phyloP scores from a whole-genome alignment of 1,140 invertebrate genomes.

The Artemia franciscana region DNA sequence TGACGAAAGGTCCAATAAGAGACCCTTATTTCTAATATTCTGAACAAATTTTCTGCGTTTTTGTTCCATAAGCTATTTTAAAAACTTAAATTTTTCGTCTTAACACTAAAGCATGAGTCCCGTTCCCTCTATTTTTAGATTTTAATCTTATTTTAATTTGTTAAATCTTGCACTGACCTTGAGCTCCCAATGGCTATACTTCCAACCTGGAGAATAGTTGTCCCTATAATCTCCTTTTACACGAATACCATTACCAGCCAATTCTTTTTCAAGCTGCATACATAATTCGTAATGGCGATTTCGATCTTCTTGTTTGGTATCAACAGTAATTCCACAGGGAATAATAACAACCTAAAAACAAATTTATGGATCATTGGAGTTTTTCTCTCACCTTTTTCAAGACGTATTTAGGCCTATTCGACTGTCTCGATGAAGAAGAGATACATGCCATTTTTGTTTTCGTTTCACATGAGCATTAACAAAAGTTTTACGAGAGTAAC shows the following conservation, averaged over 20 bases:
- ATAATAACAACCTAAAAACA: slow-evolving; percentile 51
- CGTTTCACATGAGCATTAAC: too few relatives aligned
- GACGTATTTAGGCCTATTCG: too few relatives aligned
- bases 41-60: too few relatives aligned
- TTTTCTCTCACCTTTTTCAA: too few relatives aligned
- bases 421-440: too few relatives aligned
- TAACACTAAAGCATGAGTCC: not conserved
- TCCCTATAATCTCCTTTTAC: slow-evolving; percentile 56
- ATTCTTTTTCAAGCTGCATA: slow-evolving; percentile 32
- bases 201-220: slow-evolving; percentile 98
- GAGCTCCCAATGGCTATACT: slow-evolving; percentile 99
- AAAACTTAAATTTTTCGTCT: not conserved
- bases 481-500: too few relatives aligned
- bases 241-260: slow-evolving; percentile 31
- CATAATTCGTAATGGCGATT: slow-evolving; percentile 46
- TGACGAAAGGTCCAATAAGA: too few relatives aligned
- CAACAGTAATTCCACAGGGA: slow-evolving; percentile 83
- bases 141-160: not conserved
- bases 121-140: not conserved
- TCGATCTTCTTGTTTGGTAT: slow-evolving; percentile 41
- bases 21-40: too few relatives aligned
- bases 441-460: too few relatives aligned
- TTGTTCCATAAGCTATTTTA: too few relatives aligned
- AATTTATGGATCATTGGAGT: too few relatives aligned
- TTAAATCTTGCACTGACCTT: slow-evolving; percentile 40